These are phyloP conservation scores for Epinephelus moara DNA, from an alignment of 2,113 vertebrate genomes.

Conservation along the genomic window DNA sequence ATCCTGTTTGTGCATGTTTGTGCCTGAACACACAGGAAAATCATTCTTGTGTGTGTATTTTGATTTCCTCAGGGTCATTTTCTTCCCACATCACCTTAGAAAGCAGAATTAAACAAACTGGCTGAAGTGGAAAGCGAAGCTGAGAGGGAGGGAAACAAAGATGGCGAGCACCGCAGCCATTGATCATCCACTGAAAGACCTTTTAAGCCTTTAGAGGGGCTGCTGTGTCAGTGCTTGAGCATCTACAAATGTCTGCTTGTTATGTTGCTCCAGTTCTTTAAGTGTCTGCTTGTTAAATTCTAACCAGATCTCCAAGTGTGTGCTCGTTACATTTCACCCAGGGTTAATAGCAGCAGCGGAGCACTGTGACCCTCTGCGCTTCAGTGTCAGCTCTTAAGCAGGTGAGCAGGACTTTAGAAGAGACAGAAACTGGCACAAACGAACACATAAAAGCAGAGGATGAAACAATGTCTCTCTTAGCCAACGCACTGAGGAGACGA, in stretches of 20 bases:
- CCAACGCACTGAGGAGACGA: background rate
- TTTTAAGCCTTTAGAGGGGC: background rate
- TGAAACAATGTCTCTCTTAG: background rate
- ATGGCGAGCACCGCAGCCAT: background rate
- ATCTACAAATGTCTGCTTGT: constrained; percentile 17
- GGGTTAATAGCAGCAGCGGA: constrained; percentile 27
- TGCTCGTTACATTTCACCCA: constrained; percentile 47
- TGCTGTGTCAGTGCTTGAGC: constrained; percentile 7
- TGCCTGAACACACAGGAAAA: background rate
- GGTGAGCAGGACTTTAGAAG: background rate
- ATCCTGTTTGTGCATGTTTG: too few species aligned
- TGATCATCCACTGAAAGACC: constrained; percentile 8
- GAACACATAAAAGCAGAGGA: background rate
- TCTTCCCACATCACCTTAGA: background rate
- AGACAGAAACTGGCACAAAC: background rate
- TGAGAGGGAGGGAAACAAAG: background rate
- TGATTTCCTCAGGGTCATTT: background rate
- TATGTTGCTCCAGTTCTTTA: constrained; percentile 3
- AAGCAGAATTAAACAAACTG: background rate
- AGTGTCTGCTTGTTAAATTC: constrained; percentile 43
- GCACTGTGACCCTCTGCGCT: constrained; percentile 12
- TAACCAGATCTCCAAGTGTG: constrained; percentile 18
- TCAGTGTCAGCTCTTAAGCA: constrained; percentile 17
- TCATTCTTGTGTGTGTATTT: background rate
- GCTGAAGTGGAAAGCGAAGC: background rate